Evolutionary conservation across 2,797 vertebrate genomes (phyloP).

Genomic region (Gymnothorax reevesii): DNA sequence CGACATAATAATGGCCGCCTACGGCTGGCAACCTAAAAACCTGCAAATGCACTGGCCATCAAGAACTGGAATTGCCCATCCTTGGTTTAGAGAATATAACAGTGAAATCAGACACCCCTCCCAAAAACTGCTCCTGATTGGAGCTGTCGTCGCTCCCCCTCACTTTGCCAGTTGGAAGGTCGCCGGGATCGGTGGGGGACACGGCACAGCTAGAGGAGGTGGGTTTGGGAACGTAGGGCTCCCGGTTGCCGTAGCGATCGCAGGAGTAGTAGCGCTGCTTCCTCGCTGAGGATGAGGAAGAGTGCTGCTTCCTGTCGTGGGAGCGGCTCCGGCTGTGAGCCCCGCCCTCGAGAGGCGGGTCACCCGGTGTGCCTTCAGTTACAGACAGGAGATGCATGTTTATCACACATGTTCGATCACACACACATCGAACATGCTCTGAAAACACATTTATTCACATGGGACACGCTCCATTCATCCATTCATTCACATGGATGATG

Average conservation of each 20-base stretch:
- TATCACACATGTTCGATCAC: constrained; percentile 4
- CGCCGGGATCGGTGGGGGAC: constrained; percentile 81
- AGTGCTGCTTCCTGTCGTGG: constrained; percentile 90
- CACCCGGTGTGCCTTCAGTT: constrained; percentile 36
- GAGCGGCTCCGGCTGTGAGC: constrained; percentile 86
- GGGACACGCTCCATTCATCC: too few relatives aligned
- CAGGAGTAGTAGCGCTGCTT: constrained; percentile 97
- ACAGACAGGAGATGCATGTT: neutral
- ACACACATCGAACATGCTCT: neutral
- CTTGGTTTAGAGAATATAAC: too few relatives aligned
- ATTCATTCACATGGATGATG: too few relatives aligned
- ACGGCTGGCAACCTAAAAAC: too few relatives aligned
- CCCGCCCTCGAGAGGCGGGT: constrained; percentile 67
- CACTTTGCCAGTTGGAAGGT: constrained; percentile 79
- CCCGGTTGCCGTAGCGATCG: constrained; percentile 88
- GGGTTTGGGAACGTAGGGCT: constrained; percentile 78
- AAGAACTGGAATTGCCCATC: too few relatives aligned
- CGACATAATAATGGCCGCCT: too few relatives aligned
- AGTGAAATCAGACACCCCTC: neutral
- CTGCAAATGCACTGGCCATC: too few relatives aligned
- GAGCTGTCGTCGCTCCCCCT: constrained; percentile 34
- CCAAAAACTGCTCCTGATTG: neutral
- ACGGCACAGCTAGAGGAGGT: constrained; percentile 84
- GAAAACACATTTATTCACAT: too few relatives aligned
- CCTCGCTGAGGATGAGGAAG: constrained; percentile 78